phyloP scores from a whole-genome alignment of 2,797 vertebrate species.

The Cyclura pinguis region DNA sequence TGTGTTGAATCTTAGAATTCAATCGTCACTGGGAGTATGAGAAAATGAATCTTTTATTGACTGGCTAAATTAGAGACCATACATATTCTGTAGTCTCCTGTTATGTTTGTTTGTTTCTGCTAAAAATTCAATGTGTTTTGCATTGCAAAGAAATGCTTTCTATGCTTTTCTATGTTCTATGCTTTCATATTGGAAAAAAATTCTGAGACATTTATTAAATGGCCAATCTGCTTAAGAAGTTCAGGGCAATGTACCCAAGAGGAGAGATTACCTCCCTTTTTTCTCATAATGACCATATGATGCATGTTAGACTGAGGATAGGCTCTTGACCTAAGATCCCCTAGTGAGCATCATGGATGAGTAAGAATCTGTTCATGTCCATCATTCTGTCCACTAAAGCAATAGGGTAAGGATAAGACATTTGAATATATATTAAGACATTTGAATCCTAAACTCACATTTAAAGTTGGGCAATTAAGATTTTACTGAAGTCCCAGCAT shows the following conservation, averaged over 20 bases:
- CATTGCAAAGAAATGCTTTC: not conserved
- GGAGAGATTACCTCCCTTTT: not conserved
- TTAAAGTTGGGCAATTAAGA: conserved; percentile 30
- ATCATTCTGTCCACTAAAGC: not conserved
- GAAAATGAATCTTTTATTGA: not conserved
- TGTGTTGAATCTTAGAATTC: not conserved
- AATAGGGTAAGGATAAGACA: not conserved
- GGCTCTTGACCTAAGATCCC: not conserved
- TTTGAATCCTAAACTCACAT: conserved; percentile 19
- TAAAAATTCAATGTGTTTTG: not conserved
- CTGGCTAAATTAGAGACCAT: not conserved
- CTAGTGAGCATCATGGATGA: not conserved
- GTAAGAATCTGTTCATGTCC: not conserved
- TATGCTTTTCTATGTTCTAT: not conserved
- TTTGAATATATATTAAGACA: conserved; percentile 3
- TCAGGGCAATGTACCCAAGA: not conserved
- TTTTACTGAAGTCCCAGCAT: conserved; percentile 32
- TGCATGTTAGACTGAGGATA: not conserved
- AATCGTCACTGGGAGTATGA: not conserved
- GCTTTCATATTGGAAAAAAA: not conserved
- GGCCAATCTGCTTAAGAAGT: not conserved
- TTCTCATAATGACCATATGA: not conserved
- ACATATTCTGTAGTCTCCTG: not conserved
- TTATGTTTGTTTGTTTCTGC: not conserved
- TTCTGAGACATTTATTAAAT: not conserved